Conservation (phyloP, 2,113 vertebrate species). For the Sturnus vulgaris region DNA sequence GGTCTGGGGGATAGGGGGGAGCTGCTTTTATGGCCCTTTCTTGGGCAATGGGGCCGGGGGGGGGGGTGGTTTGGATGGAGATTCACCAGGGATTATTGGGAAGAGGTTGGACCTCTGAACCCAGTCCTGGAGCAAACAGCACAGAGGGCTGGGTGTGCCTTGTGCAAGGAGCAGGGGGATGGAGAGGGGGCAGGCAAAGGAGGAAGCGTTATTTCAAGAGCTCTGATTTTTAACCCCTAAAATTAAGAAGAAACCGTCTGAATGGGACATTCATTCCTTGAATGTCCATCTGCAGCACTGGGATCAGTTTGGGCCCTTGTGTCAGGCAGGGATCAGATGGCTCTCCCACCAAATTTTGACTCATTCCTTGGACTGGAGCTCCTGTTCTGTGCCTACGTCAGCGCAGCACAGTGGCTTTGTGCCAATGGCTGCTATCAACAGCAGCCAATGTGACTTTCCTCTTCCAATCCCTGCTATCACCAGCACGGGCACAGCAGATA, state of each 20-base stretch:
- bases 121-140: background rate
- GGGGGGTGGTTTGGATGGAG: background rate
- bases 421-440: background rate
- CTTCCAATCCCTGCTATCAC: constrained; percentile 14
- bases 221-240: background rate
- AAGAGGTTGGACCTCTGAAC: background rate
- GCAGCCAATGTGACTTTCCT: constrained; percentile 68
- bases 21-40: background rate
- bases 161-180: background rate
- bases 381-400: background rate
- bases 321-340: background rate
- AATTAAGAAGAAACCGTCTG: background rate
- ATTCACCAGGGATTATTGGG: background rate
- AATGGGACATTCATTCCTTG: background rate
- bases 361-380: background rate
- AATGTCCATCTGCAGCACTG: background rate
- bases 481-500: constrained; percentile 39
- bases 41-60: constrained; percentile 6
- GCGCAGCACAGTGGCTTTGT: background rate
- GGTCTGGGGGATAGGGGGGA: background rate
- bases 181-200: background rate
- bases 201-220: background rate
- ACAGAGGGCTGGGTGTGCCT: background rate
- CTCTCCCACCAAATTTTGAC: background rate
- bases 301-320: background rate